Conservation (phyloP, 2,797 vertebrate species). For the Bradypodion pumilum region DNA sequence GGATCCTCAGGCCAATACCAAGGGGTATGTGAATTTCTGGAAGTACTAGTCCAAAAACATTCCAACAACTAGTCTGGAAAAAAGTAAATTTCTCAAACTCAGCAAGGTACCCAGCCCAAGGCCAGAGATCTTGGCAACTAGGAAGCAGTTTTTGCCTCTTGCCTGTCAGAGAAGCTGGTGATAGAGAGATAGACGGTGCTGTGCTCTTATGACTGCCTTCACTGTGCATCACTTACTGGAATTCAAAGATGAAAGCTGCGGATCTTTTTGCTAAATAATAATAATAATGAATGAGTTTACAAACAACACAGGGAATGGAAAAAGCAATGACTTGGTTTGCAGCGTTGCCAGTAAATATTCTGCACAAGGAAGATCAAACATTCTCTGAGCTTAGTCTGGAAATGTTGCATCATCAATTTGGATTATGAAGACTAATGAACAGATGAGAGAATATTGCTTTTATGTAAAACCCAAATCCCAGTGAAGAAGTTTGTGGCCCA, state of each 20-base stretch:
- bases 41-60: too few relatives aligned
- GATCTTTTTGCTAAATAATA: constrained; percentile 23
- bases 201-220: neutral
- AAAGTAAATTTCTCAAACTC: too few relatives aligned
- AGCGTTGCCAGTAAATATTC: constrained; percentile 17
- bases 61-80: too few relatives aligned
- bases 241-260: constrained; percentile 31
- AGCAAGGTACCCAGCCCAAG: neutral
- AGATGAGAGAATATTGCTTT: neutral
- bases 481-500: neutral
- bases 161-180: neutral
- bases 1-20: too few relatives aligned
- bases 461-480: neutral
- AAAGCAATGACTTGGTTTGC: neutral
- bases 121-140: neutral
- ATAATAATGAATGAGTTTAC: constrained; percentile 34
- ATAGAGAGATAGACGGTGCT: neutral
- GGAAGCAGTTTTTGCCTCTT: neutral
- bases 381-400: constrained; percentile 33
- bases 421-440: constrained; percentile 10
- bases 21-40: too few relatives aligned
- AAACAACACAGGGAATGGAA: constrained; percentile 12
- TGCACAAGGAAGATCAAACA: constrained; percentile 28
- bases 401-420: constrained; percentile 7
- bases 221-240: constrained; percentile 26